A percentile compares a stretch with the other conserved stretches of the same genome.
These are phyloP conservation scores for Elymnias hypermnestra DNA, from an alignment of 1,140 invertebrate genomes.

Conservation along the genomic window DNA sequence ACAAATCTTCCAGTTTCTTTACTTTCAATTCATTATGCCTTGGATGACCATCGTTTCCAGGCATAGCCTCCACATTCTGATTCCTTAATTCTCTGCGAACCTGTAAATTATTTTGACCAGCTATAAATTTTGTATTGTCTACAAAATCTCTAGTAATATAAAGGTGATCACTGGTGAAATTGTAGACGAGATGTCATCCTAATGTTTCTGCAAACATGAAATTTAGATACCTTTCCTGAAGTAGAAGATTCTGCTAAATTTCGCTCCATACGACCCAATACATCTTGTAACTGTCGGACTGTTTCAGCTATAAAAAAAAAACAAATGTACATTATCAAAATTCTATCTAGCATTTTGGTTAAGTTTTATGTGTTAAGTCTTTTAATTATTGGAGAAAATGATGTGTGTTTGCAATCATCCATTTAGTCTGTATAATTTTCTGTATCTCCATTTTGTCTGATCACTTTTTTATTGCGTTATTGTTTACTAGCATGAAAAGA, in stretches of 20 bases:
- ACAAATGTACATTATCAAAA: no score
- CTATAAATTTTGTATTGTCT: no score
- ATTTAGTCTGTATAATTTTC: no score
- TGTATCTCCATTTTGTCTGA: no score
- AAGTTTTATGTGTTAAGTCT: no score
- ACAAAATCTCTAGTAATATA: no score
- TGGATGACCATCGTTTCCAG: background rate
- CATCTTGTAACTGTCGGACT: conserved; percentile 39
- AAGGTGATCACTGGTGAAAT: no score
- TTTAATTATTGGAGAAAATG: no score
- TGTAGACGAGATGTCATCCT: no score
- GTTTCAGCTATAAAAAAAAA: conserved; percentile 43
- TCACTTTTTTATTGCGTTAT: background rate
- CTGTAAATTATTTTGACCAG: conserved; percentile 10
- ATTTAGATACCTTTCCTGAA: conserved; percentile 30
- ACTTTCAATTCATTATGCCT: conserved; percentile 2
- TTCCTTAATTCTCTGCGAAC: conserved; percentile 36
- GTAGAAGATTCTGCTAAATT: conserved; percentile 18
- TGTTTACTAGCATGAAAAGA: no score
- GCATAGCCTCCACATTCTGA: conserved; percentile 3
- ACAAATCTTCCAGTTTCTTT: conserved; percentile 1
- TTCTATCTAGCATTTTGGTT: no score
- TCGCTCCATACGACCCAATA: conserved; percentile 40
- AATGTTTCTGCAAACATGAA: background rate
- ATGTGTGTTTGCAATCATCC: no score